A percentile compares a stretch with the other conserved stretches of the same genome.
phyloP scores from a whole-genome alignment of 2,113 vertebrate genomes.

The Chunga burmeisteri region DNA sequence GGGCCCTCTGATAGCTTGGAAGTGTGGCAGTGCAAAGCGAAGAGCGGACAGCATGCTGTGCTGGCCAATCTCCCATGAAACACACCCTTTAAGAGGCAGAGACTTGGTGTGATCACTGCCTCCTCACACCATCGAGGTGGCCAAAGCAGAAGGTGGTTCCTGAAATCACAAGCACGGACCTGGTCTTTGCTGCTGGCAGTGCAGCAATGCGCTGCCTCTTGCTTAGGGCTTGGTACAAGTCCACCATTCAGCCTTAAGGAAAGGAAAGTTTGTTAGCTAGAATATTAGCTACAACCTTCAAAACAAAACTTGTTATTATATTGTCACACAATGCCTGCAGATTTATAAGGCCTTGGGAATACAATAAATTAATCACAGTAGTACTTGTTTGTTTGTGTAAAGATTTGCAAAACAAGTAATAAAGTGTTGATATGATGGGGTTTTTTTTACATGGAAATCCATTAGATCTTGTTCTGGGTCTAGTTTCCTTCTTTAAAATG shows the following conservation, averaged over 20 bases:
- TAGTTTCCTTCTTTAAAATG: not conserved
- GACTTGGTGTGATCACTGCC: not conserved
- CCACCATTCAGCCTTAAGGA: not conserved
- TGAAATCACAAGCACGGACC: fast-evolving
- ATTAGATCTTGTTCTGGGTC: not conserved
- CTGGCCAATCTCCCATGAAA: not conserved
- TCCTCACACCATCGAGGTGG: not conserved
- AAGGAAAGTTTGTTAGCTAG: slow-evolving; percentile 26
- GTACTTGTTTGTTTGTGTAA: slow-evolving; percentile 63
- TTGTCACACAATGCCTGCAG: slow-evolving; percentile 47
- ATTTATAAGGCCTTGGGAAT: slow-evolving; percentile 68
- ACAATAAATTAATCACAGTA: slow-evolving; percentile 70
- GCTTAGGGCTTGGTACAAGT: slow-evolving; percentile 1
- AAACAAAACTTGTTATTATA: slow-evolving; percentile 65
- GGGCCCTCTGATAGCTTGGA: not conserved
- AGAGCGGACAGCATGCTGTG: not conserved
- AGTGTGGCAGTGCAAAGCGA: not conserved
- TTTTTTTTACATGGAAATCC: not conserved
- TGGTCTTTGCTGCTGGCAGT: not conserved
- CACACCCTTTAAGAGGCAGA: not conserved
- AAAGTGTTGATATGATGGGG: not conserved
- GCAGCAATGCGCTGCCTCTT: not conserved
- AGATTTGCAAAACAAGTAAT: slow-evolving; percentile 60
- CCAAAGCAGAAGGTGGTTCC: not conserved
- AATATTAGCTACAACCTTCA: slow-evolving; percentile 47